Conservation (phyloP, 2,797 vertebrate species). For the Serranus cabrilla region DNA sequence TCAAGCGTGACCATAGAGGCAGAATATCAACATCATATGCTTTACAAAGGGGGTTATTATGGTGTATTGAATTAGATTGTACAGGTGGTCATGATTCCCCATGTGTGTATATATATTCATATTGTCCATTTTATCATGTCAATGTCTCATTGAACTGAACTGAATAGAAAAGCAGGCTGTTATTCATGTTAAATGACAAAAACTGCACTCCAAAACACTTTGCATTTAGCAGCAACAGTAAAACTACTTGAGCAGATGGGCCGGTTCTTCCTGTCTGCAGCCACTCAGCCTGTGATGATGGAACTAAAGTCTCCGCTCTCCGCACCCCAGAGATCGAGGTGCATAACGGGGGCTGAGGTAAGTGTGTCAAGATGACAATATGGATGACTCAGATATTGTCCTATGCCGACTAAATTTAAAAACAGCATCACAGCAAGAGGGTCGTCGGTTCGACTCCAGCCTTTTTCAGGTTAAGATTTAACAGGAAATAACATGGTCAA, state of each 20-base stretch:
- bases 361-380: conserved; percentile 33
- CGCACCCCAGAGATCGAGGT: conserved; percentile 86
- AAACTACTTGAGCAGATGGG: conserved; percentile 89
- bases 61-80: conserved; percentile 29
- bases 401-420: conserved; percentile 21
- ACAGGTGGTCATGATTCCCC: conserved; percentile 58
- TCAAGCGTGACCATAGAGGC: conserved; percentile 45
- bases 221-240: conserved; percentile 40
- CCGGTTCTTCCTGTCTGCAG: conserved; percentile 89
- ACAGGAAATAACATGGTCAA: too few relatives aligned
- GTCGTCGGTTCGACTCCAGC: too few relatives aligned
- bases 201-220: conserved; percentile 32
- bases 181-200: conserved; percentile 57
- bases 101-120: conserved; percentile 14
- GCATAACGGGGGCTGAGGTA: conserved; percentile 43
- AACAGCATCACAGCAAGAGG: not conserved
- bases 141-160: conserved; percentile 35
- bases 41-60: conserved; percentile 37
- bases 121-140: conserved; percentile 43
- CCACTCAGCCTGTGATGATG: conserved; percentile 87
- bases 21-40: conserved; percentile 49
- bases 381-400: conserved; percentile 30
- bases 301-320: conserved; percentile 84
- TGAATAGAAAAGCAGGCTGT: conserved; percentile 48
- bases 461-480: too few relatives aligned